Evolutionary conservation across 1,140 invertebrate genomes (phyloP), one percentile per base, ranked within the genome.

Genomic region (Sinella curviseta): DNA sequence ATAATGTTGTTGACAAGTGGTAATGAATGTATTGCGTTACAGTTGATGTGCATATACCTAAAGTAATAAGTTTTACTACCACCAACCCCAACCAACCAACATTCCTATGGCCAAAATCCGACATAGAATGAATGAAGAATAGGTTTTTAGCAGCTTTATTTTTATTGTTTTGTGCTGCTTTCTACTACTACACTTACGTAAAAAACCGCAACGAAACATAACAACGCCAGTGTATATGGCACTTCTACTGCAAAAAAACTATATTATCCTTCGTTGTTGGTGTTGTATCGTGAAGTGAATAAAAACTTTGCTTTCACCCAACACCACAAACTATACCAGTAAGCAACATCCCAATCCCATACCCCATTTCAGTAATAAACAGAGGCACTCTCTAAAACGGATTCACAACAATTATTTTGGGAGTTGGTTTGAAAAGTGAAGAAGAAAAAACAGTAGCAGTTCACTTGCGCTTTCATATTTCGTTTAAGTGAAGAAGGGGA

Each of bases 251-350:
- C n/a, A n/a, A n/a, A n/a, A n/a, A n/a, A n/a, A n/a, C n/a, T n/a
- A n/a, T n/a, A n/a, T n/a, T n/a, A n/a, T n/a, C n/a, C n/a, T n/a
- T n/a, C n/a, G n/a, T n/a, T n/a, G n/a, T n/a, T n/a, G n/a, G n/a
- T n/a, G n/a, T n/a, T n/a, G n/a, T n/a, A n/a, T 48, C 39, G 39
- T 30, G 31, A 70, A 70, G 31, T 4, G 65, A 70, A 14, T 8
- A 70, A 31, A n/a, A 33, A 33, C 12, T 70, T 70, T 70, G 65
- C 65, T 70, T 70, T 70, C 65, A 70, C 65, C 65, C n/a, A 33
- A 33, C 31, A 65, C 8, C 16, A 65, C 8, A 65, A 8, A 65
- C 16, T 16, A n/a, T n/a, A n/a, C n/a, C n/a, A n/a, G 57, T 8
- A 26, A 65, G 24, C 26, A 70, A 12, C 65, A 33, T 70, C 31